These are phyloP conservation scores for Zoanthus sansibaricus DNA, from an alignment of 92 coral and sea anemone species.

Conservation along the genomic window DNA sequence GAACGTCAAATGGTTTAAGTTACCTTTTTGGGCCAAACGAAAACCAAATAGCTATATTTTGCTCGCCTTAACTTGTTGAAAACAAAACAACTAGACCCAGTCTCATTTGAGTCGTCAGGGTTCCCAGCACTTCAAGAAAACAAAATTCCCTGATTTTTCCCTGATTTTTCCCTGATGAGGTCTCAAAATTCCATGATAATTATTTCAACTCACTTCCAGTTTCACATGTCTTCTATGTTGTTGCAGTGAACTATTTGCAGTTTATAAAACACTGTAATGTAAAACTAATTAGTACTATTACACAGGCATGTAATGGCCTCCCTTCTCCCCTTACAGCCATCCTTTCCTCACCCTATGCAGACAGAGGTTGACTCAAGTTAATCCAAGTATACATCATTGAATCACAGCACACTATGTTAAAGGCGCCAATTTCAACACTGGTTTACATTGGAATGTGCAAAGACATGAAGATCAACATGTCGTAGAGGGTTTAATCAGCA, in stretches of 20 bases:
- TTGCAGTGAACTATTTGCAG: conserved; percentile 27
- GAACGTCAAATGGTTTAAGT: too few relatives aligned
- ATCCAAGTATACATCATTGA: background rate
- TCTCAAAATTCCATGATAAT: too few relatives aligned
- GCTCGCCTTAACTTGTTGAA: too few relatives aligned
- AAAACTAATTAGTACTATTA: conserved; percentile 25
- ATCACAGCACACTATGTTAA: conserved; percentile 11
- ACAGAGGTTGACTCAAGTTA: background rate
- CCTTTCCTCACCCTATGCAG: conserved; percentile 9
- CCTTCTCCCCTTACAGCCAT: conserved; percentile 11
- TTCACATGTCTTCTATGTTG: conserved; percentile 22
- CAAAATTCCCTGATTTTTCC: too few relatives aligned
- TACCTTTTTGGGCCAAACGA: too few relatives aligned
- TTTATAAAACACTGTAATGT: conserved; percentile 20
- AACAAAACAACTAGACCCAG: too few relatives aligned
- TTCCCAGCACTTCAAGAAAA: background rate
- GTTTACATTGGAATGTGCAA: conserved; percentile 3
- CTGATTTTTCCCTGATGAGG: too few relatives aligned
- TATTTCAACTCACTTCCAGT: background rate
- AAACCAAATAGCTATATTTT: too few relatives aligned
- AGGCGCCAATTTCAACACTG: conserved; percentile 4
- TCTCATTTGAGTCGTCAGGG: too few relatives aligned
- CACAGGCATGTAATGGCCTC: conserved; percentile 24
- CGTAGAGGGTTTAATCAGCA: conserved; percentile 12
- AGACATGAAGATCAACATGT: conserved; percentile 1